Percentiles rank a stretch among this genome's conserved stretches.
Evolutionary conservation across 2,888 invertebrate genomes (phyloP).

Genomic region (Chrysomela aeneicollis): DNA sequence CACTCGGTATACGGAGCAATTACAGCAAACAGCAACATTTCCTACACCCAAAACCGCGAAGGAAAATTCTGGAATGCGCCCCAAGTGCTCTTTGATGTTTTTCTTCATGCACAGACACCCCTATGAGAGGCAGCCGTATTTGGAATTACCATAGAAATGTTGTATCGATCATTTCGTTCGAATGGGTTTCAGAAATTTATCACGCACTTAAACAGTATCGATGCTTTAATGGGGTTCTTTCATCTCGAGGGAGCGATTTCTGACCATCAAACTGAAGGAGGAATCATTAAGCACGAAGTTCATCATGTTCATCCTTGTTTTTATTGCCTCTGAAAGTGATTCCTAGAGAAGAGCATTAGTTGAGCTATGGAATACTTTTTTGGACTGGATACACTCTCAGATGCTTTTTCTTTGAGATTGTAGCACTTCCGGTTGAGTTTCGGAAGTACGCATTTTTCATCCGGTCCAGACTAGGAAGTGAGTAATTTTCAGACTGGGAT

Average conservation of each 20-base stretch:
- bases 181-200: conserved; percentile 13
- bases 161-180: conserved; percentile 15
- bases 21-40: background rate
- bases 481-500: too few relatives aligned
- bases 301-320: background rate
- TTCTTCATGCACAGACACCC: conserved; percentile 17
- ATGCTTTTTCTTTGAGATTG: too few relatives aligned
- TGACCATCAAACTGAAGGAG: conserved; percentile 11
- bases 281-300: conserved; percentile 15
- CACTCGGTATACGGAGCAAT: background rate
- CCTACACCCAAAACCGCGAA: conserved; percentile 2
- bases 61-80: conserved; percentile 7
- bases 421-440: too few relatives aligned
- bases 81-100: conserved; percentile 22
- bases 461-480: too few relatives aligned
- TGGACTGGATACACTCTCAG: too few relatives aligned
- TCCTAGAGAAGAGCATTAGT: background rate
- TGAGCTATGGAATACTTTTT: too few relatives aligned
- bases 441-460: too few relatives aligned
- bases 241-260: conserved; percentile 9
- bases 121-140: background rate
- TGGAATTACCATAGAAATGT: conserved; percentile 20
- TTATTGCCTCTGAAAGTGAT: conserved; percentile 1
- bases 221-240: conserved; percentile 10
- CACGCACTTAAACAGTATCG: conserved; percentile 14